phyloP scores from a whole-genome alignment of 2,797 vertebrate species.

The Synanceia verrucosa region DNA sequence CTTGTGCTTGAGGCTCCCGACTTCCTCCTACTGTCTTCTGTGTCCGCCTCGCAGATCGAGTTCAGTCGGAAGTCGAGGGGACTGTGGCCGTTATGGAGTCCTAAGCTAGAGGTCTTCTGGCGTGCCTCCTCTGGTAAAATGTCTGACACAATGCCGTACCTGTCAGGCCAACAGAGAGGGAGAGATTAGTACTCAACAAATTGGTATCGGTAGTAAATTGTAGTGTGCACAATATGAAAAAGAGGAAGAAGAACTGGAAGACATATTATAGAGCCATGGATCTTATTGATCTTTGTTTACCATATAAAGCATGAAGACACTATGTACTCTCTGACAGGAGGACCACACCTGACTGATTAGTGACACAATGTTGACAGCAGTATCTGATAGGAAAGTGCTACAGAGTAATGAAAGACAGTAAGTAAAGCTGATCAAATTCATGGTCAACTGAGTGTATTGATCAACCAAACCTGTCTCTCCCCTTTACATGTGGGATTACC shows the following conservation, averaged over 20 bases:
- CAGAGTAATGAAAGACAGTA: no score
- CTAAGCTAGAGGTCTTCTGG: slow-evolving; percentile 82
- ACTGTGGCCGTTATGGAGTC: slow-evolving; percentile 81
- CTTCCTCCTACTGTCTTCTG: slow-evolving; percentile 50
- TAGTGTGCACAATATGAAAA: background rate
- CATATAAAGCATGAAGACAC: slow-evolving; percentile 43
- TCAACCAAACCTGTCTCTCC: slow-evolving; percentile 44
- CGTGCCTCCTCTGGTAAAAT: slow-evolving; percentile 84
- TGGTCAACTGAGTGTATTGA: slow-evolving; percentile 9
- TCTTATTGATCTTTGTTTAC: slow-evolving; percentile 45
- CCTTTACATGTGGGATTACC: slow-evolving; percentile 72
- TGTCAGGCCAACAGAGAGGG: slow-evolving; percentile 58
- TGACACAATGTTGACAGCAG: background rate
- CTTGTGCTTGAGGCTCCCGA: slow-evolving; percentile 38
- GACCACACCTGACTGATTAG: slow-evolving; percentile 54
- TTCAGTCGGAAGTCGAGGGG: slow-evolving; percentile 40
- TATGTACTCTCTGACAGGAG: slow-evolving; percentile 22
- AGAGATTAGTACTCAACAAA: background rate
- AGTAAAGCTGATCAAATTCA: slow-evolving; percentile 1
- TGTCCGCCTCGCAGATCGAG: slow-evolving; percentile 34
- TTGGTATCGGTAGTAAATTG: background rate
- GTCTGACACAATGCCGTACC: slow-evolving; percentile 90
- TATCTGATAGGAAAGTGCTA: background rate
- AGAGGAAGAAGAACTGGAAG: no score
- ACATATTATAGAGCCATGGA: slow-evolving; percentile 32